Evolutionary conservation across 2,113 vertebrate species (phyloP), one percentile per base, ranked within the genome.

Genomic region (Recurvirostra avosetta): DNA sequence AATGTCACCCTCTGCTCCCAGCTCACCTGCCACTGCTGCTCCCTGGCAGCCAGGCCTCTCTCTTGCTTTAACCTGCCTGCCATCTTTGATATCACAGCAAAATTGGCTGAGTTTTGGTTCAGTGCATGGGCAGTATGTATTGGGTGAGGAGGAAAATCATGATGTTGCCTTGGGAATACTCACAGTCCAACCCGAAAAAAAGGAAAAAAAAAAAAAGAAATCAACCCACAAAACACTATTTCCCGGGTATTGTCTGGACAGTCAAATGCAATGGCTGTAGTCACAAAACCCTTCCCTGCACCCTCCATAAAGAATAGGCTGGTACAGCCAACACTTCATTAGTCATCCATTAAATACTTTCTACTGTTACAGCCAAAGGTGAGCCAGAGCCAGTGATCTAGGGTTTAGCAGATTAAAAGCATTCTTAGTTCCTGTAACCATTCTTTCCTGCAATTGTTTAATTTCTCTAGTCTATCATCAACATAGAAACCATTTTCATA

Each of bases 391-490:
- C 80, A 95, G 65, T 34, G 68, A 92, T 78, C 61, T 56, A 49
- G 49, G 81, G 52, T 79, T 89, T 89, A 96, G 47, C 38, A 81
- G 72, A 94, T 89, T 63, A 87, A 96, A 96, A 81, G 68, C 91
- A 92, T 56, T 91, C 83, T 63, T 75, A 83, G 52, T 71, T 88
- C 80, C 92, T 94, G 41, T 67, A 84, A 80, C 55, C 27, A 53
- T 40, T 66, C 70, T 61, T n/a, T 90, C 73, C 61, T 67, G 29
- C n/a, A 52, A 55, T 22, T 62, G 59, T 41, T 88, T 67, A 11
- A 84, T 80, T 96, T 71, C 56, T 91, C 61, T 32, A 47, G 43
- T 26, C 43, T 63, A 72, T 74, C 83, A 80, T 62, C 47, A 87
- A 68, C 30, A 56, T 29, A 68, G 19, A 91, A 74, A 91, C 25